Base-by-base conservation (phyloP, 1,140 invertebrate genomes). In the Papilio dardanus region DNA sequence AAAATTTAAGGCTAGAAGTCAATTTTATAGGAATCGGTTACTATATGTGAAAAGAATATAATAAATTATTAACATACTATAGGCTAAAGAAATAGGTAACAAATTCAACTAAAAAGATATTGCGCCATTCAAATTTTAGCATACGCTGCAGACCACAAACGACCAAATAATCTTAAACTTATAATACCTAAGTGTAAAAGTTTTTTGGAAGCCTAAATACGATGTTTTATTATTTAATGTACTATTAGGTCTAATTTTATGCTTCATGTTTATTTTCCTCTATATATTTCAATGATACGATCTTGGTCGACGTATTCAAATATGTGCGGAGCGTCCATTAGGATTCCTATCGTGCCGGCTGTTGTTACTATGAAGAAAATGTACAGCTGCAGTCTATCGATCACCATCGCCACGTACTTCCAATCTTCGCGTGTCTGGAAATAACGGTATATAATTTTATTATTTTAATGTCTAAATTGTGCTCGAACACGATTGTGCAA, bases 381-480 rank as follows among this genome's bases (percentile, higher is more conserved):
- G 90, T 99, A 99, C 75, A 99, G 95, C 89, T 99, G 97, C 67
- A 99, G 94, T 83, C 99, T 96, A 95, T 99, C 99, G 83, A 99
- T 99, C 35, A 99, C 99, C 97, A 99, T 99, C 37, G 99, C 99
- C 7, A 99, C 98, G 91, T 99, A 99, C 89, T 99, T 99, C 99
- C 99, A 99, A 94, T 99, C 99, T 94, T 99, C 98, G 76, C 98
- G 96, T 75, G 98, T 98, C 98, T 99, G 92, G 31, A 95, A 94
- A n/a, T n/a, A n/a, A n/a, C n/a, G n/a, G n/a, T 28, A 30, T 46
- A 14, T 62, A 46, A 5, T 24, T 69, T 3, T 40, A 0, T 69
- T 42, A 12, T 10, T 37, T 42, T 40, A 69, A 14, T 62, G 24
- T 1, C 3, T n/a, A n/a, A 28, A 14, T 30, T 28, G n/a, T 46